Evolutionary conservation across 2,113 vertebrate species (phyloP), one percentile per base, ranked within the genome.

Genomic region (Saccopteryx leptura): DNA sequence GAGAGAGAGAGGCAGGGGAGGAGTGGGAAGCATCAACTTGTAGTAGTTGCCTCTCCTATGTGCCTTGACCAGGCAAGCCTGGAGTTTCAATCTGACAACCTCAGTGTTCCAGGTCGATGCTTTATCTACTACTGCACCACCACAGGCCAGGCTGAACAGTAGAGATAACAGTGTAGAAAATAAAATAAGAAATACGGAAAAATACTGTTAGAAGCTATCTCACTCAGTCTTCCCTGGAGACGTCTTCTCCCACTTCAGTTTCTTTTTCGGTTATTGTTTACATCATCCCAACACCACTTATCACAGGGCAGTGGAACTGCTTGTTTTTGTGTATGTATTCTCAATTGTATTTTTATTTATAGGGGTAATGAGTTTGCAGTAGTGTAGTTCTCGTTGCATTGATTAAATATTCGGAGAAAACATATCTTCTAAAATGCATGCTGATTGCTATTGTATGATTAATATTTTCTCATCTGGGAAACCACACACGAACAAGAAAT

Each of bases 401-500:
- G 50, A 82, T 87, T 19, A 89, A 75, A 72, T 89, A 58, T 82
- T 92, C 86, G 65, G 19, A 71, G 68, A 82, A 90, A 56, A 52
- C 10, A 24, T 56, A 18, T 14, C 72, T 88, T 88, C 33, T 88
- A 79, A 93, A 94, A 58, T 78, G 61, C 19, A 79, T 56, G n/a
- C 19, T 68, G 28, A 88, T 75, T 75, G 3, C 54, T 89, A 69
- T 80, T 52, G 31, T n/a, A 18, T 63, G 46, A 74, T 86, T 83
- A 66, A 31, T 86, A 81, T 66, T 63, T 71, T 56, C 15, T 76
- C n/a, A 31, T 63, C 75, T 76, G 33, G 39, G 21, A 91, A 86
- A 78, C 50, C 31, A 93, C 15, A 54, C 66, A 19, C 4, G 21
- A 66, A 65, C 18, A 83, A 83, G 48, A 87, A 93, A 84, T 48